These are phyloP conservation scores for Hartigia nigra DNA, from an alignment of 2,888 invertebrate genomes.

Conservation along the genomic window DNA sequence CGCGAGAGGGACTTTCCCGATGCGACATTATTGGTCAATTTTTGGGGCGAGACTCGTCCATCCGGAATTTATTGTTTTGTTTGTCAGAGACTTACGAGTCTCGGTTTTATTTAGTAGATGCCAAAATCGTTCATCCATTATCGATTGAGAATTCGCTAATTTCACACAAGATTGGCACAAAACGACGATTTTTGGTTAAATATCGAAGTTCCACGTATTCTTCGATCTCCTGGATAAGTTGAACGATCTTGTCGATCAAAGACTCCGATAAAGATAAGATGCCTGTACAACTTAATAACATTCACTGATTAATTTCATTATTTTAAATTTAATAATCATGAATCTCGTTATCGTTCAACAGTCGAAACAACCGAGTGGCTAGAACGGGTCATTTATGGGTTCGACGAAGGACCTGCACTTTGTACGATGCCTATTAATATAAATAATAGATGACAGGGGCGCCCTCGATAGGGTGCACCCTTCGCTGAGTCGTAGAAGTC, in stretches of 20 bases:
- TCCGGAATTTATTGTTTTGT: constrained; percentile 64
- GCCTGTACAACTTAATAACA: background rate
- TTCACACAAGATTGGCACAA: background rate
- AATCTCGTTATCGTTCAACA: background rate
- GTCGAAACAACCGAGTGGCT: background rate
- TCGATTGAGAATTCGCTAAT: background rate
- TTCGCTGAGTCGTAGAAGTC: constrained; percentile 41
- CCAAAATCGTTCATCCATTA: background rate
- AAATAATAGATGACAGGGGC: constrained; percentile 53
- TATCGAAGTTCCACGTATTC: background rate
- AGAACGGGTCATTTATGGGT: background rate
- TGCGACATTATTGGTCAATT: constrained; percentile 60
- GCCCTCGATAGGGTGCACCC: constrained; percentile 17
- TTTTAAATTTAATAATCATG: background rate
- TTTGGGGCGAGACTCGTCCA: constrained; percentile 59
- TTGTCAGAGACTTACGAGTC: constrained; percentile 44
- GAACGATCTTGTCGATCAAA: background rate
- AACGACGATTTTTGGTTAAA: background rate
- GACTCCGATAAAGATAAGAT: background rate
- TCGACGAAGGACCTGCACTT: background rate
- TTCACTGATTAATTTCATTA: background rate
- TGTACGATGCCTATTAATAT: constrained; percentile 47
- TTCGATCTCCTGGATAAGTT: background rate
- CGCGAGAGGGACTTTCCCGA: constrained; percentile 28
- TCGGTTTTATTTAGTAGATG: background rate